These are phyloP conservation scores for Aphelinus atriplicis DNA, from an alignment of 1,140 invertebrate genomes.

Conservation along the genomic window DNA sequence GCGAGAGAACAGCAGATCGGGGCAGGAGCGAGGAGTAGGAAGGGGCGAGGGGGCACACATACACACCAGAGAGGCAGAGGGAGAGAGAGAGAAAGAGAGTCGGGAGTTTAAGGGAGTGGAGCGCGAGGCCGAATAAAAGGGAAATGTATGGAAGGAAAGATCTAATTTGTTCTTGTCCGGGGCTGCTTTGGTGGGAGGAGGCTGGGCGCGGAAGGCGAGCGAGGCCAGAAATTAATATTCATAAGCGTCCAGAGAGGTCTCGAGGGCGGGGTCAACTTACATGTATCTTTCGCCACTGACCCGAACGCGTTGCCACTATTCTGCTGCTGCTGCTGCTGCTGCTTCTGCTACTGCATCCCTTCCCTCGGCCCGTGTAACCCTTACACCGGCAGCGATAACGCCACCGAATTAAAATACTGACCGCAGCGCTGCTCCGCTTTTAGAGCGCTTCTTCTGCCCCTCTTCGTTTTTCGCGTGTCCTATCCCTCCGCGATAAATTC, in stretches of 20 bases:
- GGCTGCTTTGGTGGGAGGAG: conserved; percentile 55
- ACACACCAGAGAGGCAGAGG: not conserved
- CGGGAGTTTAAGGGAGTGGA: not conserved
- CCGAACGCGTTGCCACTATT: conserved; percentile 50
- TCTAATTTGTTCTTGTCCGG: conserved; percentile 67
- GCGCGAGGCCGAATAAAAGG: conserved; percentile 60
- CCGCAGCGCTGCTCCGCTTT: conserved; percentile 50
- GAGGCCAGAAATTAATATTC: conserved; percentile 65
- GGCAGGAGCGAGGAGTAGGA: conserved; percentile 45
- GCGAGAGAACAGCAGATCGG: conserved; percentile 40
- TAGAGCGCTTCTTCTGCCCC: conserved; percentile 43
- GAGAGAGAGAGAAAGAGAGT: not conserved
- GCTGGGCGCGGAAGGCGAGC: conserved; percentile 32
- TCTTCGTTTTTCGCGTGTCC: conserved; percentile 47
- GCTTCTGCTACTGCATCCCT: not conserved
- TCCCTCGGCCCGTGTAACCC: conserved; percentile 42
- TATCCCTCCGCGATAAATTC: conserved; percentile 13
- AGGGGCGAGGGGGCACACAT: conserved; percentile 38
- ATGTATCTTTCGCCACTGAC: conserved; percentile 67
- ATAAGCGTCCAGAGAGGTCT: conserved; percentile 66
- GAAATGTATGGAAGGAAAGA: conserved; percentile 67
- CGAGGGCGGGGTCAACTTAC: conserved; percentile 68
- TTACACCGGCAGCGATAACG: conserved; percentile 59
- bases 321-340: not conserved
- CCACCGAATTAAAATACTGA: conserved; percentile 65